Evolutionary conservation across 2,113 vertebrate genomes (phyloP).

Genomic region (Tringa solitaria): DNA sequence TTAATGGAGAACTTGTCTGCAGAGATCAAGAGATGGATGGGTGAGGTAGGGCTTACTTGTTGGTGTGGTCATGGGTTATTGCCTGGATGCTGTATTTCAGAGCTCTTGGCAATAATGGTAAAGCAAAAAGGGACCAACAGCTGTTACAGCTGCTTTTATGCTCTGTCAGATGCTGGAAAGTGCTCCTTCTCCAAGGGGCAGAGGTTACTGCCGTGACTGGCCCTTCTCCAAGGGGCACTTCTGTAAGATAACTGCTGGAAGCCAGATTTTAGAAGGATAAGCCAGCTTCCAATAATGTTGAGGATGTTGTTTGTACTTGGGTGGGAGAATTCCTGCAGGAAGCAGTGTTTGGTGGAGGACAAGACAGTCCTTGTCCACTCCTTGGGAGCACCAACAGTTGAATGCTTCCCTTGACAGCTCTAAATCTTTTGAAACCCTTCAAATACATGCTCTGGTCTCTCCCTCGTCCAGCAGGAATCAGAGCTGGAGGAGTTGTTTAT

Average conservation of each 20-base stretch:
- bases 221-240: not conserved
- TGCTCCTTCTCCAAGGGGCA: not conserved
- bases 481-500: not conserved
- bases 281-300: not conserved
- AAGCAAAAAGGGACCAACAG: not conserved
- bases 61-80: not conserved
- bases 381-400: not conserved
- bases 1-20: not conserved
- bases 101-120: accelerated
- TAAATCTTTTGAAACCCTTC: not conserved
- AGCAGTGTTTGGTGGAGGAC: not conserved
- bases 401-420: not conserved
- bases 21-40: not conserved
- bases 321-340: not conserved
- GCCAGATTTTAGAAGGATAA: not conserved
- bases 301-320: accelerated
- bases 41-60: not conserved
- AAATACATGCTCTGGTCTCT: not conserved
- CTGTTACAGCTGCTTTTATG: not conserved
- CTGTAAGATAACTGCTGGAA: not conserved
- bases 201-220: not conserved
- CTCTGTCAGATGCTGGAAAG: not conserved
- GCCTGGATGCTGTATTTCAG: not conserved
- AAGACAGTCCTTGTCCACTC: not conserved
- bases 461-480: not conserved